Percentiles rank a stretch among this genome's conserved stretches.
phyloP scores from a whole-genome alignment of 2,113 vertebrate species.

The Tragelaphus strepsiceros region DNA sequence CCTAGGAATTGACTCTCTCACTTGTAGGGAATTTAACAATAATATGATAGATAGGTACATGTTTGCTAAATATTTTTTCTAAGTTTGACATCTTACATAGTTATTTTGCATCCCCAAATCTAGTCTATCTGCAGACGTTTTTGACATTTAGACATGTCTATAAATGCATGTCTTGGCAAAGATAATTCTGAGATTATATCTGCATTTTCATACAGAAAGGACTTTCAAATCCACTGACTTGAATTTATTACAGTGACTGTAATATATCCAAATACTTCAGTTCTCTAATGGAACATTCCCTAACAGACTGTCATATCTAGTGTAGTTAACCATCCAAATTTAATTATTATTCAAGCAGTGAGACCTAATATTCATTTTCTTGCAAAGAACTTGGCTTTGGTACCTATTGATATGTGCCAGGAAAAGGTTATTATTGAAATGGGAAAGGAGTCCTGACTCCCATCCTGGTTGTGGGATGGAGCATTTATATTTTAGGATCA shows the following conservation, averaged over 20 bases:
- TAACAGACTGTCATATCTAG: constrained; percentile 57
- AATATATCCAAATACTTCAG: background rate
- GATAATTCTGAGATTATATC: background rate
- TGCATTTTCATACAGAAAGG: constrained; percentile 16
- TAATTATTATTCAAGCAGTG: constrained; percentile 77
- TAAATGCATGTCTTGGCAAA: background rate
- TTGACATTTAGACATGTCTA: background rate
- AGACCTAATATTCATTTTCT: constrained; percentile 77
- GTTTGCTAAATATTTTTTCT: background rate
- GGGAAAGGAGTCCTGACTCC: constrained; percentile 70
- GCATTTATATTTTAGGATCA: constrained; percentile 72
- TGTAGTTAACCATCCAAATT: constrained; percentile 66
- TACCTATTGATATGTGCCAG: constrained; percentile 73
- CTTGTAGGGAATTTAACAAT: background rate
- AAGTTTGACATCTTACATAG: background rate
- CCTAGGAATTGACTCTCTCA: background rate
- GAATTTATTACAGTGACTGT: background rate
- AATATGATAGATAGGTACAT: background rate
- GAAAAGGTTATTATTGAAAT: constrained; percentile 76
- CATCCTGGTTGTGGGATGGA: constrained; percentile 62
- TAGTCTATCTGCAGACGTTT: background rate
- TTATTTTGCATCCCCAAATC: background rate
- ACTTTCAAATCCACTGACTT: constrained; percentile 18
- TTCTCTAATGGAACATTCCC: constrained; percentile 57
- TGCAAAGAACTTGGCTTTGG: constrained; percentile 78